These are phyloP conservation scores for Rhea americana DNA, from an alignment of 2,113 vertebrate species.

Conservation along the genomic window DNA sequence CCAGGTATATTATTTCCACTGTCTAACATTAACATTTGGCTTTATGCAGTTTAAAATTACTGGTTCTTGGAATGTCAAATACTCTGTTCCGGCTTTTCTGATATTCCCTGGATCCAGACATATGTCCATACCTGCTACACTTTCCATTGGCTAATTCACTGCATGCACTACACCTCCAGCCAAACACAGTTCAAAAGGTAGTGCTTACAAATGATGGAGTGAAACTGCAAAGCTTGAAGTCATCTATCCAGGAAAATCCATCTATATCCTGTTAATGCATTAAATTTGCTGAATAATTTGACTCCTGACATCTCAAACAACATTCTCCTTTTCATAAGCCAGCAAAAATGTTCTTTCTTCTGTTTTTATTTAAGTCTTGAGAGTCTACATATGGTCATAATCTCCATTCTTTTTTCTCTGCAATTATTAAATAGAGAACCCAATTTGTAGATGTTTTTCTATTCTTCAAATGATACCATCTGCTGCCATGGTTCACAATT, in stretches of 20 bases:
- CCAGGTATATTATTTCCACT: not conserved
- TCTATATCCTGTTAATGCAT: not conserved
- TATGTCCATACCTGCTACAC: not conserved
- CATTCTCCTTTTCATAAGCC: not conserved
- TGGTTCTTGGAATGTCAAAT: not conserved
- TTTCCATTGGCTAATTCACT: not conserved
- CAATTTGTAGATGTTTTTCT: not conserved
- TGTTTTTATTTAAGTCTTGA: not conserved
- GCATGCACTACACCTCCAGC: not conserved
- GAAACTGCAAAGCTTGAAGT: not conserved
- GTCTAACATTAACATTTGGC: not conserved
- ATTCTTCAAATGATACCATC: not conserved
- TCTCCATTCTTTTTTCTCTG: not conserved
- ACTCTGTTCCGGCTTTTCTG: not conserved
- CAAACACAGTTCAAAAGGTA: not conserved
- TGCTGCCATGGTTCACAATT: not conserved
- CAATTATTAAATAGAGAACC: not conserved
- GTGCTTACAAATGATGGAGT: not conserved
- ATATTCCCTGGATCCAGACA: not conserved
- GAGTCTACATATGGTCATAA: not conserved
- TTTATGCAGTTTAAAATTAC: not conserved
- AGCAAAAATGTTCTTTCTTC: not conserved
- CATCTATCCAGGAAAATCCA: not conserved
- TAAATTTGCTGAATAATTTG: slow-evolving; percentile 11
- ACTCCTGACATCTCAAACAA: not conserved